Base-by-base conservation (phyloP, 2,888 invertebrate species). In the Nomada fabriciana region DNA sequence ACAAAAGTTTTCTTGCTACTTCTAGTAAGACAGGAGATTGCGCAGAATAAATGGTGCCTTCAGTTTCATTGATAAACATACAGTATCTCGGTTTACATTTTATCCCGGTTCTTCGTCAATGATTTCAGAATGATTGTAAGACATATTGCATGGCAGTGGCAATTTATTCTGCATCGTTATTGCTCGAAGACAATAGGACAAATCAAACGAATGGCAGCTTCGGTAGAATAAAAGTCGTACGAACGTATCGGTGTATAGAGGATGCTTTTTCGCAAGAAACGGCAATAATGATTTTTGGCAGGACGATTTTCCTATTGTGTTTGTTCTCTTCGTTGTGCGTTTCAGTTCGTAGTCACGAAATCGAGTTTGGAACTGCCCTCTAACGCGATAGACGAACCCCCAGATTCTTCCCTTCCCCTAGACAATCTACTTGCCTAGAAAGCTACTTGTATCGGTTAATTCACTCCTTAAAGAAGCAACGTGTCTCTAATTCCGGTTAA, bases 261-360 rank as follows among this genome's bases (percentile, higher is more conserved):
- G 47, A 36, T 36, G 36, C 36, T 36, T 67, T 52, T 43, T 25
- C 47, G 53, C 53, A 47, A 69, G 64, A 57, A 65, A 70, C 53
- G 64, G 57, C 29, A 63, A 63, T 53, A 61, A 60, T 59, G 20
- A 15, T 59, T 71, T 60, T 70, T 78, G 77, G 77, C 75, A 75
- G 77, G 78, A 84, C 47, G 55, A 75, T 65, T 80, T 83, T 65
- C 57, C 69, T 78, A 80, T 67, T 73, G 76, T 75, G 55, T 75
- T 50, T 61, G 50, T 7, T 71, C 85, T 20, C 72, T 87, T 87
- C 87, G 87, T 87, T 87, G 88, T 85, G 87, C 83, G 75, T 85
- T 76, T 79, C 74, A 81, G 76, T 76, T 79, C 73, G 64, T 61
- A 65, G 43, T 83, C 73, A 52, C 59, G 52, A 75, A 71, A 57